phyloP scores from a whole-genome alignment of 2,888 invertebrate species.

The Pandemis corylana region DNA sequence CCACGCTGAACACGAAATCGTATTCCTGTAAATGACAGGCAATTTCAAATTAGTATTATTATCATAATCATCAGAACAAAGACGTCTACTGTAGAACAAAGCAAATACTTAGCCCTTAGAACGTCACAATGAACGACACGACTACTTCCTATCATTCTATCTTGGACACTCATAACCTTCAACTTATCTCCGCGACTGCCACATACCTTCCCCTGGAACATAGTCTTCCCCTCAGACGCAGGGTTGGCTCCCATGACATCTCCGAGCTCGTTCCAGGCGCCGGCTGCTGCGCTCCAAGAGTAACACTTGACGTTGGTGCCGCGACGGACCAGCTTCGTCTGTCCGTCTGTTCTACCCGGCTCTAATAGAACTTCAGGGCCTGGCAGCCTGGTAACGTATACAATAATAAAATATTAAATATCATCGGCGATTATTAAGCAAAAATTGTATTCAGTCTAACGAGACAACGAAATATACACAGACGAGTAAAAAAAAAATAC shows the following conservation, averaged over 20 bases:
- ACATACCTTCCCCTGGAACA: constrained; percentile 92
- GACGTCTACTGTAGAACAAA: too few species aligned
- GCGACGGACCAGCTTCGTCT: constrained; percentile 91
- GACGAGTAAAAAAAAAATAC: too few species aligned
- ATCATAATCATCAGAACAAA: too few species aligned
- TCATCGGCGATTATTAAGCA: too few species aligned
- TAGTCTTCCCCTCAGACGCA: constrained; percentile 90
- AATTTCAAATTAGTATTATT: too few species aligned
- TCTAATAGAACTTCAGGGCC: constrained; percentile 90
- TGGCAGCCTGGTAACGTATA: constrained; percentile 86
- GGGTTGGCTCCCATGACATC: constrained; percentile 93
- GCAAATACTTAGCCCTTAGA: too few species aligned
- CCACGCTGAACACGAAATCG: constrained; percentile 98
- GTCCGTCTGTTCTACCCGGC: constrained; percentile 92
- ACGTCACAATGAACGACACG: too few species aligned
- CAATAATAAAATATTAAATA: background rate
- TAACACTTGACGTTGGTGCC: constrained; percentile 91
- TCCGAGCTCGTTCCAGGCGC: constrained; percentile 93
- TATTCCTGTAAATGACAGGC: constrained; percentile 86
- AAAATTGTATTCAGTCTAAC: too few species aligned
- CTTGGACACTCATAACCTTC: too few species aligned
- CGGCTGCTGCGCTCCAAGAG: constrained; percentile 87
- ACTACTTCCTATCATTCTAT: too few species aligned
- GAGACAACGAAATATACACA: too few species aligned
- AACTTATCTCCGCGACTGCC: too few species aligned